Evolutionary conservation across 2,888 invertebrate species (phyloP), one percentile per base, ranked within the genome.

Genomic region (Cyrtodaria siliqua): DNA sequence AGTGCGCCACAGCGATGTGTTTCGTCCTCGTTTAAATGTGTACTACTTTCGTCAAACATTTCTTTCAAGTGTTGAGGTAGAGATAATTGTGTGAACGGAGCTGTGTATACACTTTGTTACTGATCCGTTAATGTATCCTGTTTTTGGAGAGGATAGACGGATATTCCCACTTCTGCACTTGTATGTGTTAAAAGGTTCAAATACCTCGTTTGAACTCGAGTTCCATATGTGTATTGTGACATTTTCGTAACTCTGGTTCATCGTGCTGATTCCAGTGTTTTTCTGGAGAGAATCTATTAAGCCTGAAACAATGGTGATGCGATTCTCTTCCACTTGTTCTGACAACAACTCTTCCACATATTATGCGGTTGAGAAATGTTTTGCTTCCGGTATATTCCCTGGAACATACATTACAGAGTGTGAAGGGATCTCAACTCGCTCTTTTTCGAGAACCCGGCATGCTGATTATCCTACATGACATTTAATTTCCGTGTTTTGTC

Each of bases 41-140:
- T 18, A 38, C 3, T 27, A 49, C 74, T 68, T 40, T 52, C 68
- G 3, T 63, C 49, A 44, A 74, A 74, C 59, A 74, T 68, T 38
- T 62, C 62, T 40, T 23, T 40, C 20, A 68, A 38, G 52, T 74
- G 26, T 16, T 67, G 62, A 40, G 74, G 63, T 27, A 68, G 29
- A 18, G 6, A 2, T 23, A n/a, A 6, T 44, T 60, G 44, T 9
- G 26, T n/a, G 2, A 27, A n/a, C 26, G 47, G 23, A 18, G 23
- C 24, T 12, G 18, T 6, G 9, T 2, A 26, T 26, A 2, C 26
- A 42, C 9, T 3, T 16, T 23, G 60, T 9, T 26, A n/a, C n/a
- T n/a, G n/a, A n/a, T n/a, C n/a, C n/a, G n/a, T n/a, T n/a, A n/a
- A n/a, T n/a, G n/a, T n/a, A n/a, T n/a, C n/a, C n/a, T n/a, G n/a